phyloP scores from a whole-genome alignment of 2,113 vertebrate species.

The Proteles cristata region DNA sequence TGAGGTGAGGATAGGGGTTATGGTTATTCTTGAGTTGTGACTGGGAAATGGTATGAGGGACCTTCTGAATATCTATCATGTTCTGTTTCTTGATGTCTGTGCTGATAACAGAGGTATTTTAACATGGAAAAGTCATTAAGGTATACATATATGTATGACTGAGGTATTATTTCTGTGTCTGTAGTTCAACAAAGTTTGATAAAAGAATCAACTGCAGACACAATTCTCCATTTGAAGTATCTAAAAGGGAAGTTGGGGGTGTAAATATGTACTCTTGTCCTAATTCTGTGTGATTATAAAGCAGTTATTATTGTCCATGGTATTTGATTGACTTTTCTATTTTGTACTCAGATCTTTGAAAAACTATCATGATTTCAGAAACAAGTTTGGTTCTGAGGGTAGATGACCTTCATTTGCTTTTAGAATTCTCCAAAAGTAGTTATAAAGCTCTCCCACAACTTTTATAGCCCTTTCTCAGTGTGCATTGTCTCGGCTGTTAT shows the following conservation, averaged over 20 bases:
- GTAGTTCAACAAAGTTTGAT: slow-evolving; percentile 8
- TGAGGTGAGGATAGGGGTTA: neutral
- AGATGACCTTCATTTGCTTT: slow-evolving; percentile 53
- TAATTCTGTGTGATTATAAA: neutral
- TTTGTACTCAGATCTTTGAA: slow-evolving; percentile 7
- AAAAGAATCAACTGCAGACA: neutral
- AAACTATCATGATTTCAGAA: slow-evolving; percentile 42
- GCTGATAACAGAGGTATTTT: slow-evolving; percentile 1
- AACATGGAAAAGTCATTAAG: neutral
- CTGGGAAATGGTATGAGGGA: neutral
- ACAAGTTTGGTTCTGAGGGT: slow-evolving; percentile 31
- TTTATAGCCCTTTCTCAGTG: slow-evolving; percentile 31
- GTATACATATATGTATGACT: neutral
- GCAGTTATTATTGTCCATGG: neutral
- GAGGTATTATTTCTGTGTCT: neutral
- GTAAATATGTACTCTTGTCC: neutral
- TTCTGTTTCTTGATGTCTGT: neutral
- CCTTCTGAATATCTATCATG: neutral
- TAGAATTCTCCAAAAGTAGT: slow-evolving; percentile 4
- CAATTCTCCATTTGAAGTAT: neutral
- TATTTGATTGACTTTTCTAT: slow-evolving; percentile 15
- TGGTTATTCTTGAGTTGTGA: neutral
- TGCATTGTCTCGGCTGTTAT: slow-evolving; percentile 51
- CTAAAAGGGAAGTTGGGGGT: neutral
- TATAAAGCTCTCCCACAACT: neutral